These are phyloP conservation scores for Oreochromis spilurus DNA, from an alignment of 2,113 vertebrate species.

Conservation along the genomic window DNA sequence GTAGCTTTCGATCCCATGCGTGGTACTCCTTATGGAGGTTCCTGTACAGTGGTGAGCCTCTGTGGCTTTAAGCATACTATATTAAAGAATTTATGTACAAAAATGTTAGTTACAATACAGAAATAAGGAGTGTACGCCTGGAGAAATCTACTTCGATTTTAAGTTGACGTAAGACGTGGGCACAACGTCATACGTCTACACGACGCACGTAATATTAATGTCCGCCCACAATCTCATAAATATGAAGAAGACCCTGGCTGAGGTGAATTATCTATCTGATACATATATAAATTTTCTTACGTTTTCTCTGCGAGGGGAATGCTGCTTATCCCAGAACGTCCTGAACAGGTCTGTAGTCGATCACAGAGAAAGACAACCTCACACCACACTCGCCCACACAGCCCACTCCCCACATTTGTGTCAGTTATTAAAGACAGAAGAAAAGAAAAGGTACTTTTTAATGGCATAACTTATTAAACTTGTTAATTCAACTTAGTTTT, in stretches of 20 bases:
- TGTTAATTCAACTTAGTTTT: neutral
- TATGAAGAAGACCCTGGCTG: neutral
- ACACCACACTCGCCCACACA: neutral
- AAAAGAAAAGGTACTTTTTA: neutral
- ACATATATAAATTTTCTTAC: neutral
- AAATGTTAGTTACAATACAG: constrained; percentile 58
- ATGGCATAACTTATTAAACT: neutral
- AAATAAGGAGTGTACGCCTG: constrained; percentile 67
- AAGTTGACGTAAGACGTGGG: constrained; percentile 67
- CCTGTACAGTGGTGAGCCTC: neutral
- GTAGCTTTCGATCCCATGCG: constrained; percentile 36
- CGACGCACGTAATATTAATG: constrained; percentile 10
- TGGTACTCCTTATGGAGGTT: constrained; percentile 11
- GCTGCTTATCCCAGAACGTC: neutral
- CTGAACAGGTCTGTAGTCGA: neutral
- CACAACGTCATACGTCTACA: constrained; percentile 46
- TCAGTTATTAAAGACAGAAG: neutral
- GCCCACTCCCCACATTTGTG: neutral
- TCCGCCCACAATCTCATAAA: constrained; percentile 4
- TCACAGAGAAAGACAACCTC: neutral
- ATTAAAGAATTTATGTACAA: constrained; percentile 47
- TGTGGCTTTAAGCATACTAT: constrained; percentile 8
- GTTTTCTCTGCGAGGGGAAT: neutral
- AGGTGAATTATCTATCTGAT: neutral
- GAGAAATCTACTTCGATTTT: constrained; percentile 70